A percentile compares a stretch with the other conserved stretches of the same genome.
phyloP scores from a whole-genome alignment of 2,797 vertebrate species.

The Sebastes umbrosus region DNA sequence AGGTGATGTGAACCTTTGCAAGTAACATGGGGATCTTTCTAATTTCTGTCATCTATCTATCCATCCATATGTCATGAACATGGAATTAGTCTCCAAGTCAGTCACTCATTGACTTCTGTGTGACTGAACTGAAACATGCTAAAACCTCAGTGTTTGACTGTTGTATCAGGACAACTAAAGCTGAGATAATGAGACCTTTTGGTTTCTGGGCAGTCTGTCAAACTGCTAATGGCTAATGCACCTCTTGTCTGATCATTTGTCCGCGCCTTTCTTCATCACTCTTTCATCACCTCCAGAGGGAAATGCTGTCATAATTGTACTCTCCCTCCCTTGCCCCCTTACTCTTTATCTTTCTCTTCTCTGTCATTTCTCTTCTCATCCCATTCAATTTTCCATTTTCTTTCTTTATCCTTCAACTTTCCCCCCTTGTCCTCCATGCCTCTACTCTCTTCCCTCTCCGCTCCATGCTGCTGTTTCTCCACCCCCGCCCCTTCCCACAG shows the following conservation, averaged over 20 bases:
- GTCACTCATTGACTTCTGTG: neutral
- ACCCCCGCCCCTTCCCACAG: neutral
- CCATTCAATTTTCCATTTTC: conserved; percentile 16
- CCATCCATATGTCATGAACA: neutral
- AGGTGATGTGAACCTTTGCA: neutral
- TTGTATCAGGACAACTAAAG: neutral
- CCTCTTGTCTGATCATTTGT: conserved; percentile 20
- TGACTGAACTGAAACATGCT: neutral
- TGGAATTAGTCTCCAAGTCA: neutral
- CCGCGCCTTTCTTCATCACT: conserved; percentile 17
- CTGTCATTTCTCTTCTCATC: conserved; percentile 10
- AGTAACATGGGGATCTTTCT: neutral
- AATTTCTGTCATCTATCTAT: neutral
- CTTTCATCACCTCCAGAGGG: conserved; percentile 8
- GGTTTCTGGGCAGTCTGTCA: neutral
- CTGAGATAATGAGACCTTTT: neutral
- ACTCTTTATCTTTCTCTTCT: neutral
- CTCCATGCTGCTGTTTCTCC: neutral
- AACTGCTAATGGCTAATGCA: neutral
- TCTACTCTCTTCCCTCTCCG: neutral
- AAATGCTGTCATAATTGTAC: conserved; percentile 7
- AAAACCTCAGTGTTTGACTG: neutral
- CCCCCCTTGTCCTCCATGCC: neutral
- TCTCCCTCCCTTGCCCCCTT: neutral
- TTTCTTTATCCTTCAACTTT: conserved; percentile 10